Evolutionary conservation across 2,888 invertebrate genomes (phyloP), one percentile per base, ranked within the genome.

Genomic region (Xanthorhoe designata): DNA sequence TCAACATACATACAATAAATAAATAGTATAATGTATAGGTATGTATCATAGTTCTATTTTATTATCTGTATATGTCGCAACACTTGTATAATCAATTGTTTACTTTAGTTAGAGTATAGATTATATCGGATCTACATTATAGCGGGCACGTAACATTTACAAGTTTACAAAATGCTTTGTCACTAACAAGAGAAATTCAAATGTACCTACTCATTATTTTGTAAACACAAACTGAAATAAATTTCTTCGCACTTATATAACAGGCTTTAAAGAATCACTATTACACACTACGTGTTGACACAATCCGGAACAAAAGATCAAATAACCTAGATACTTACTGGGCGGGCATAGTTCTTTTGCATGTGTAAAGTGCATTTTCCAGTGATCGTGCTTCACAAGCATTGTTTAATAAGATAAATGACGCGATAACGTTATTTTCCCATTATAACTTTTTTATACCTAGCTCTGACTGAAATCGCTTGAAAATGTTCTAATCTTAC

Each of bases 51-150:
- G 75, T 78, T 79, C 70, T 82, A 77, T 78, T 78, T 81, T 73
- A 78, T 75, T 86, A 79, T 90, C 83, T 91, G 89, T 91, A 90
- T 89, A 91, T 91, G 87, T 90, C 87, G 89, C 85, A 87, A 81
- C 77, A 81, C 81, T 83, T 83, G 80, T 82, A 80, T 82, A 79
- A 78, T 78, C 59, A 13, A 59, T 79, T 78, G 78, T 76, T 76
- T n/a, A n/a, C n/a, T n/a, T n/a, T n/a, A n/a, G n/a, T n/a, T 78
- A 78, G 75, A 74, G 61, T 68, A 65, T 71, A 60, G 58, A 53
- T 67, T 61, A 24, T 32, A 32, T 53, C 42, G 42, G 32, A 32
- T 32, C 7, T 32, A 32, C 32, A 32, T 32, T 32, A 42, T 51
- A 61, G 18, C 35, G 47, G 54, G 54, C 50, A 45, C 53, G 45